Percentiles rank a stretch among this genome's conserved stretches.
Evolutionary conservation across 2,113 vertebrate species (phyloP).

Genomic region (Gnathonemus echidnorhynchus): DNA sequence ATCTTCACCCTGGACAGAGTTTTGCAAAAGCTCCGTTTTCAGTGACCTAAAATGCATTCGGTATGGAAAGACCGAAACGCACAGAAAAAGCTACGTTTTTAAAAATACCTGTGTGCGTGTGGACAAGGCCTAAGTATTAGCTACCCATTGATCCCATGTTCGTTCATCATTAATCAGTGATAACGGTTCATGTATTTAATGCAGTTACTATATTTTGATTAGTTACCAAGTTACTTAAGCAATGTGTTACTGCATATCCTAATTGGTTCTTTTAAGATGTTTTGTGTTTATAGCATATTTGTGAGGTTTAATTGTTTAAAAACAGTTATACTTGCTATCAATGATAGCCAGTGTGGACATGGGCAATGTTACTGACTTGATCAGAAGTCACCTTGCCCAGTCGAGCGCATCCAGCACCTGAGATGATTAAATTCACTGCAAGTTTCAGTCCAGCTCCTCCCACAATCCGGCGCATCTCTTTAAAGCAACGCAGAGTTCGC

Average conservation of each 20-base stretch:
- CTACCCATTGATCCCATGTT: not conserved
- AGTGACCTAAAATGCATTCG: too few species aligned
- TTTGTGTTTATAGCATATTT: not conserved
- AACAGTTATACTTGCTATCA: not conserved
- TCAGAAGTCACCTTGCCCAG: not conserved
- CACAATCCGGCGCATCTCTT: not conserved
- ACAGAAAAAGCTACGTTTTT: too few species aligned
- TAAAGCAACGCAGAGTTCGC: conserved; percentile 48
- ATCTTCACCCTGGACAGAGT: too few species aligned
- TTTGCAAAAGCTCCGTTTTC: too few species aligned
- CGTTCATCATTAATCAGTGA: not conserved
- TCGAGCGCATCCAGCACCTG: not conserved
- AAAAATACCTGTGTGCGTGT: too few species aligned
- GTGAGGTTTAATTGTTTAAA: not conserved
- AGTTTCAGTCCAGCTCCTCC: not conserved
- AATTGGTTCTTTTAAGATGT: not conserved
- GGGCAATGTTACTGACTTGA: not conserved
- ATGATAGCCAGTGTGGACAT: not conserved
- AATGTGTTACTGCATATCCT: not conserved
- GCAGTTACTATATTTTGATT: not conserved
- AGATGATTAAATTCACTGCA: not conserved
- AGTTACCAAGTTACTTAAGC: not conserved
- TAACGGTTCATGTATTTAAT: not conserved
- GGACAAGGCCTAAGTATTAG: not conserved
- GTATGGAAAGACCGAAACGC: too few species aligned